These are phyloP conservation scores for Andrena marginata DNA, from an alignment of 2,888 invertebrate species.

Conservation along the genomic window DNA sequence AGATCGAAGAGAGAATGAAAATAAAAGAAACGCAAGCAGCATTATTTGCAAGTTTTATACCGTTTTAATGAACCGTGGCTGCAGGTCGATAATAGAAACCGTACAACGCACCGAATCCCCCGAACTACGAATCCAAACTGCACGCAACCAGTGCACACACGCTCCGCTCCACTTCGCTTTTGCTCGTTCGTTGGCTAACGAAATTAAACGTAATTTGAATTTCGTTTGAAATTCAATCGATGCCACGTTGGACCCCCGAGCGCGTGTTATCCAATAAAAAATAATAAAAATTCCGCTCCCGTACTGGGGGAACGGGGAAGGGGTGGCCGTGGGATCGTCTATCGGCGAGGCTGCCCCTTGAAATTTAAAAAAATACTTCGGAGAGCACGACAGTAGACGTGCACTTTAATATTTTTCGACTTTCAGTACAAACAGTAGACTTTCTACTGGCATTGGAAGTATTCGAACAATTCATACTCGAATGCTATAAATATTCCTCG, in stretches of 20 bases:
- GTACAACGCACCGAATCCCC: constrained; percentile 69
- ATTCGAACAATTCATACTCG: too few species aligned
- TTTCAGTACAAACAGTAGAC: too few species aligned
- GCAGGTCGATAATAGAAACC: constrained; percentile 77
- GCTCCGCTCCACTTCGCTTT: constrained; percentile 34
- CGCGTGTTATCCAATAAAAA: constrained; percentile 67
- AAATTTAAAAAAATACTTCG: constrained; percentile 46
- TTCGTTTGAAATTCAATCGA: constrained; percentile 84
- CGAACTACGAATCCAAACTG: constrained; percentile 61
- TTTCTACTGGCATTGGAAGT: too few species aligned
- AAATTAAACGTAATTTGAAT: constrained; percentile 83
- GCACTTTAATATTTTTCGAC: too few species aligned
- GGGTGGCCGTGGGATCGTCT: constrained; percentile 48
- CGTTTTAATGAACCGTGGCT: constrained; percentile 67
- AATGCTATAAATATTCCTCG: too few species aligned
- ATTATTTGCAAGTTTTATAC: constrained; percentile 63
- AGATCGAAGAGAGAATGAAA: background rate
- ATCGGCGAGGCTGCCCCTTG: constrained; percentile 11
- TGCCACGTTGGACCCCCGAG: constrained; percentile 44
- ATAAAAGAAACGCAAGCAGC: constrained; percentile 19
- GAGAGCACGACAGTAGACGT: too few species aligned
- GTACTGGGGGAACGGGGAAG: constrained; percentile 20
- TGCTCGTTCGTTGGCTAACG: constrained; percentile 71
- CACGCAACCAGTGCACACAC: constrained; percentile 57
- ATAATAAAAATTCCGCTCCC: constrained; percentile 69